Evolutionary conservation across 2,797 vertebrate species (phyloP).

Genomic region (Sphenopsis melanotis): DNA sequence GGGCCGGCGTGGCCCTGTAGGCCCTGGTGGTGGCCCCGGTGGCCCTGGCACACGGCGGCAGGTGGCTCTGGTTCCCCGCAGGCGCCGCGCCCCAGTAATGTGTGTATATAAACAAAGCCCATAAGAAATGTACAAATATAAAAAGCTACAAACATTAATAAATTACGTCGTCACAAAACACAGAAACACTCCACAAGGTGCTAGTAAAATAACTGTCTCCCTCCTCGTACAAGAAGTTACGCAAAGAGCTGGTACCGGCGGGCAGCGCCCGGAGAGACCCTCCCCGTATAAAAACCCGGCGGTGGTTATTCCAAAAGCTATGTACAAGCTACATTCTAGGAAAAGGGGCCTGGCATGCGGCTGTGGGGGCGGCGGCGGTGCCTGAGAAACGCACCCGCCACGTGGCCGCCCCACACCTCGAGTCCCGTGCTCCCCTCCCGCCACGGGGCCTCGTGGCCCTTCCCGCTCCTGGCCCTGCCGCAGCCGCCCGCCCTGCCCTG

Average conservation of each 20-base stretch:
- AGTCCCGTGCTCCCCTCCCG: not conserved
- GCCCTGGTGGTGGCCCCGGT: not conserved
- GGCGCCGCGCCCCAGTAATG: slow-evolving; percentile 85
- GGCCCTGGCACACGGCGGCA: not conserved
- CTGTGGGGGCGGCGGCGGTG: slow-evolving; percentile 80
- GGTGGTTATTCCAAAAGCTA: slow-evolving; percentile 90
- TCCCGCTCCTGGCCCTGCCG: not conserved
- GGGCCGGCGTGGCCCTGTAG: slow-evolving; percentile 5
- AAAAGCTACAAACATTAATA: slow-evolving; percentile 99
- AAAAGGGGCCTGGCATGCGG: slow-evolving; percentile 84
- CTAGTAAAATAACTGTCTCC: slow-evolving; percentile 97
- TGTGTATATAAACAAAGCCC: slow-evolving; percentile 93
- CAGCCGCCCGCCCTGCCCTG: not conserved
- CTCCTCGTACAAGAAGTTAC: slow-evolving; percentile 87
- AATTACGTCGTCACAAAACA: slow-evolving; percentile 99
- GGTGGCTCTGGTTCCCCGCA: slow-evolving; percentile 72
- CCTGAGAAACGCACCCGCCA: slow-evolving; percentile 86
- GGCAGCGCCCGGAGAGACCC: slow-evolving; percentile 75
- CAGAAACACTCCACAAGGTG: slow-evolving; percentile 99
- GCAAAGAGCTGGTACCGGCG: slow-evolving; percentile 87
- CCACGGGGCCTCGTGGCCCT: not conserved
- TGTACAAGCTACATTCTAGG: slow-evolving; percentile 99
- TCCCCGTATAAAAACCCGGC: slow-evolving; percentile 89
- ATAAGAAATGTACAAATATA: slow-evolving; percentile 99
- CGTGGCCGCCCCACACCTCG: not conserved